A percentile compares a stretch with the other conserved stretches of the same genome.
Conservation (phyloP, 2,888 invertebrate genomes). For the Cataglyphis albicans region DNA sequence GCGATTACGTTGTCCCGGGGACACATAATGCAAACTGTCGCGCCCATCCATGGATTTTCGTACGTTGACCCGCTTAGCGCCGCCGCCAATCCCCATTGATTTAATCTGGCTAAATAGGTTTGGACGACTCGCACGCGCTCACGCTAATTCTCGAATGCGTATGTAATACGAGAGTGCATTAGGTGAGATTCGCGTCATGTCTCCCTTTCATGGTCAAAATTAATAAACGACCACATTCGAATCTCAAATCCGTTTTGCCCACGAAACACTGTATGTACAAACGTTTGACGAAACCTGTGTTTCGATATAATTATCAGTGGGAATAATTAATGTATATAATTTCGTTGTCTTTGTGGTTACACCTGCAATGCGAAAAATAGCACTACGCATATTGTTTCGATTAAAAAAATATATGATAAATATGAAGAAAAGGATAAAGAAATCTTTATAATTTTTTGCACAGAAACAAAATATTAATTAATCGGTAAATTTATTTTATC, state of each 20-base stretch:
- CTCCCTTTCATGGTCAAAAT: conserved; percentile 41
- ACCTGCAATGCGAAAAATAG: background rate
- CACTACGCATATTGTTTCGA: background rate
- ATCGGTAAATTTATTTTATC: background rate
- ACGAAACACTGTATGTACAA: background rate
- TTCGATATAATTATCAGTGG: conserved; percentile 4
- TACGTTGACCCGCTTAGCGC: conserved; percentile 34
- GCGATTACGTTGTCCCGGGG: conserved; percentile 47
- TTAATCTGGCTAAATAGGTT: conserved; percentile 51
- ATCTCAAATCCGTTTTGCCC: conserved; percentile 2
- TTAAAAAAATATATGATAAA: background rate
- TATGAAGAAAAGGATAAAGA: background rate
- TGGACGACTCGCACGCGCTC: conserved; percentile 10
- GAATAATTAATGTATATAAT: background rate
- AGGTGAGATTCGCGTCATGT: conserved; percentile 30
- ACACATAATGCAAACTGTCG: conserved; percentile 43
- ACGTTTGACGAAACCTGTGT: background rate
- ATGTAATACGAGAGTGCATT: conserved; percentile 24
- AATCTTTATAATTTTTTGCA: background rate
- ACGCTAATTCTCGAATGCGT: conserved; percentile 33
- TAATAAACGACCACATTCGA: conserved; percentile 23
- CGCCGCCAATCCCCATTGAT: conserved; percentile 38
- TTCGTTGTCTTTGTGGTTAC: background rate
- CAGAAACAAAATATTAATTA: background rate
- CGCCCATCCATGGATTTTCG: conserved; percentile 34